Conservation (phyloP, 2,888 invertebrate species). For the Erebia epiphron region DNA sequence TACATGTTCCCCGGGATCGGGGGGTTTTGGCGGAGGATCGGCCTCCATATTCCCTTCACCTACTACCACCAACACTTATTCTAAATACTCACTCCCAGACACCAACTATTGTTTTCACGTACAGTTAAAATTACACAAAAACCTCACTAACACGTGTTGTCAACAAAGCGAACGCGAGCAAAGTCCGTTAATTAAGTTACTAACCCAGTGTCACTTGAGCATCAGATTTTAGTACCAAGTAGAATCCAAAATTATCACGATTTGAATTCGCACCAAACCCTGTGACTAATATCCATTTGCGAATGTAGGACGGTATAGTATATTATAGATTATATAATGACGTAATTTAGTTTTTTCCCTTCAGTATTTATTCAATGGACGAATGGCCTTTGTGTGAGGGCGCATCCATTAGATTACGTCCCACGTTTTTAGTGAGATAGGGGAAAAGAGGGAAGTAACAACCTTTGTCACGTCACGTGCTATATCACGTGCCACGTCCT, state of each 20-base stretch:
- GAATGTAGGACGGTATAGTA: conserved; percentile 12
- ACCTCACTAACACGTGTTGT: too few species aligned
- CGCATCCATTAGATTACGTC: conserved; percentile 11
- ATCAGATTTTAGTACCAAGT: conserved; percentile 14
- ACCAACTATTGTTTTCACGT: too few species aligned
- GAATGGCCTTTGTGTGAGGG: conserved; percentile 26
- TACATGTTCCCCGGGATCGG: too few species aligned
- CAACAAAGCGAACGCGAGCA: too few species aligned
- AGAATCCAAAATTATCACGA: conserved; percentile 22
- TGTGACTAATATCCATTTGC: conserved; percentile 32
- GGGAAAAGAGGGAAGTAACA: background rate
- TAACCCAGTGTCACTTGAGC: background rate
- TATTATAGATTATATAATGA: background rate
- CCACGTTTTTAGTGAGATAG: background rate
- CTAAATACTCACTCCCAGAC: too few species aligned
- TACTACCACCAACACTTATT: too few species aligned
- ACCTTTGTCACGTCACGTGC: background rate
- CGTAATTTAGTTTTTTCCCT: conserved; percentile 14
- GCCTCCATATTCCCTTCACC: too few species aligned
- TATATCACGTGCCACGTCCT: background rate
- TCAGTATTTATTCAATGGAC: conserved; percentile 20
- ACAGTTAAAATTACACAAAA: too few species aligned
- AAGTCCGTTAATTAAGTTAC: background rate
- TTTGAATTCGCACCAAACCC: conserved; percentile 31
- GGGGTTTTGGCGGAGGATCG: too few species aligned